These are phyloP conservation scores for Portunus trituberculatus DNA, from an alignment of 1,140 invertebrate species.

Conservation along the genomic window DNA sequence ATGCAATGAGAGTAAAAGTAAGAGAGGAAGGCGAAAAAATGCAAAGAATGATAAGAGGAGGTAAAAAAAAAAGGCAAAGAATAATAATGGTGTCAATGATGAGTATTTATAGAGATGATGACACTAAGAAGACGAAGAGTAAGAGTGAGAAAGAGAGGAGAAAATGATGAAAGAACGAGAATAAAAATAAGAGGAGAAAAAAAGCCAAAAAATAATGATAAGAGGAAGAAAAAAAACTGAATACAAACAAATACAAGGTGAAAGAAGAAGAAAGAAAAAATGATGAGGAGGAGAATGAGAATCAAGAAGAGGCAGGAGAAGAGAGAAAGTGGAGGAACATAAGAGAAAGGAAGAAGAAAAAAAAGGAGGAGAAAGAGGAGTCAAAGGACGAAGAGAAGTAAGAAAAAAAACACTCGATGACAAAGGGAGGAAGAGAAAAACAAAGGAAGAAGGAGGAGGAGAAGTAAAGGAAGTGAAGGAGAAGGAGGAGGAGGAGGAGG, in stretches of 20 bases:
- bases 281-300: not conserved
- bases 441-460: not conserved
- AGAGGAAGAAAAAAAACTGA: not conserved
- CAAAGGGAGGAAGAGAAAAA: not conserved
- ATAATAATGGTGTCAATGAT: too few relatives aligned
- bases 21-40: too few relatives aligned
- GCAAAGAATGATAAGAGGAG: too few relatives aligned
- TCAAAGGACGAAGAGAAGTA: not conserved
- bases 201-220: not conserved
- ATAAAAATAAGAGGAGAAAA: not conserved
- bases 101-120: too few relatives aligned
- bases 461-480: not conserved
- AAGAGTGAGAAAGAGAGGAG: not conserved
- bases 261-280: not conserved
- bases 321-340: not conserved
- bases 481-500: not conserved
- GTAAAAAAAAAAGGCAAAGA: too few relatives aligned
- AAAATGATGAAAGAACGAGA: too few relatives aligned
- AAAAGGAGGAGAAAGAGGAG: not conserved
- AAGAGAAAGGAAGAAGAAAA: not conserved
- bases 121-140: not conserved
- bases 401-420: too few relatives aligned
- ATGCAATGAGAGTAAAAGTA: too few relatives aligned
- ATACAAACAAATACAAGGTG: not conserved
- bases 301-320: not conserved